Evolutionary conservation across 2,888 invertebrate genomes (phyloP), one percentile per base, ranked within the genome.

Genomic region (Drosophila putrida): DNA sequence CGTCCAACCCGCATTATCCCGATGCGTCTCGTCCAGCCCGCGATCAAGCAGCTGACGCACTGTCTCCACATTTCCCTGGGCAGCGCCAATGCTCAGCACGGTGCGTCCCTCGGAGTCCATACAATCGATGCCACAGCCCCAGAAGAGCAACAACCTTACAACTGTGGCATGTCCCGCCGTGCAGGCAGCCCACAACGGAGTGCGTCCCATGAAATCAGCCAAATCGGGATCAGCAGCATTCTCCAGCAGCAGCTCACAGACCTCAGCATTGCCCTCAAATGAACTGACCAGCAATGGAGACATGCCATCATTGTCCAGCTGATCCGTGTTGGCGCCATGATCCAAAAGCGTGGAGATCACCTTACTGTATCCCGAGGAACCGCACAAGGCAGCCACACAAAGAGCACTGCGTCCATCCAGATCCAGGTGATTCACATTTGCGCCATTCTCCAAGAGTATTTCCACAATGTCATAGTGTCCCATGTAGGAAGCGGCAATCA

Each of bases 1-100:
- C 0, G 99, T 98, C 99, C 98, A 99, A 0, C 99, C 98, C 0
- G 97, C 97, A 93, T 98, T 98, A 91, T 99, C 99, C 20, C 97
- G 93, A 90, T 97, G 97, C 69, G 96, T 96, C 84, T 97, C 97
- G 86, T 97, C 97, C 49, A 97, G 91, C 0, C 97, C 98, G 78
- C 98, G 94, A 91, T 97, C 98, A 13, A 99, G 93, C 43, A 99
- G 93, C 89, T 97, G 97, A 20, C 97, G 94, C 0, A 98, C 98
- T 9, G 98, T 97, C 82, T 97, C 97, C 38, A 96, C 96, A 89
- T 96, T 96, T 36, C 95, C 97, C 93, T 97, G 96, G 0, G 97
- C 97, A 0, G 97, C 96, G 1, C 97, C 97, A 3, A 96, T 96
- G 69, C 96, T 96, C 4, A 97, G 94, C 64, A 97, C 98, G 0